Evolutionary conservation across 2,113 vertebrate species (phyloP), one percentile per base, ranked within the genome.

Genomic region (Brachypodius melanocephalos): DNA sequence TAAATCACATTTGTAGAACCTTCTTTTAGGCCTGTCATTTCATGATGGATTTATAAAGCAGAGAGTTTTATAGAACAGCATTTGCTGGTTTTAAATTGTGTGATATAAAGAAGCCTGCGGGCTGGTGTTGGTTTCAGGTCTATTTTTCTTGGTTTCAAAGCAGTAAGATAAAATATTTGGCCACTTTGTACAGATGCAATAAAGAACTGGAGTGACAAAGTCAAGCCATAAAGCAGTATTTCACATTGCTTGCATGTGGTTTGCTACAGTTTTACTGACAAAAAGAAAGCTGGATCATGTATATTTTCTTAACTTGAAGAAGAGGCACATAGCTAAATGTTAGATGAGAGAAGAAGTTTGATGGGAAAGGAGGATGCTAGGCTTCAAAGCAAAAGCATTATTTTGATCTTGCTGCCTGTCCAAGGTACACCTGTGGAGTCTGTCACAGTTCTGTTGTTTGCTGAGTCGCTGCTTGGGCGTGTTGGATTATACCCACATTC

Each of bases 391-490:
- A 32, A 71, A 75, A 55, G 15, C 17, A 9, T 80, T 72, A 59
- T 92, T 96, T 93, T 93, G 72, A 76, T 93, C 69, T 66, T 88
- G 11, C 48, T 88, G 68, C 14, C 36, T 93, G 67, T 32, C 54
- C 29, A 67, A 51, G 55, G 34, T 74, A 25, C 0, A 1, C 26
- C 36, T 67, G 0, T 66, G 76, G 61, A 57, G 45, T 59, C 61
- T 63, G 45, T 73, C 78, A 61, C 54, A 42, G 16, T 58, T 85
- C 8, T 54, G 21, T 36, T 45, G 20, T 76, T 93, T 85, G 29
- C 58, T 17, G 34, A 49, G 24, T 43, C 8, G 11, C 11, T 90
- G 28, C 49, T 86, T 81, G 8, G 14, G 32, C 78, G 22, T 32
- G 28, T 36, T 36, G 38, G 45, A 21, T 91, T 69, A 29, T 57